Evolutionary conservation across 2,797 vertebrate species (phyloP), one percentile per base, ranked within the genome.

Genomic region (Sebastes diaconus): DNA sequence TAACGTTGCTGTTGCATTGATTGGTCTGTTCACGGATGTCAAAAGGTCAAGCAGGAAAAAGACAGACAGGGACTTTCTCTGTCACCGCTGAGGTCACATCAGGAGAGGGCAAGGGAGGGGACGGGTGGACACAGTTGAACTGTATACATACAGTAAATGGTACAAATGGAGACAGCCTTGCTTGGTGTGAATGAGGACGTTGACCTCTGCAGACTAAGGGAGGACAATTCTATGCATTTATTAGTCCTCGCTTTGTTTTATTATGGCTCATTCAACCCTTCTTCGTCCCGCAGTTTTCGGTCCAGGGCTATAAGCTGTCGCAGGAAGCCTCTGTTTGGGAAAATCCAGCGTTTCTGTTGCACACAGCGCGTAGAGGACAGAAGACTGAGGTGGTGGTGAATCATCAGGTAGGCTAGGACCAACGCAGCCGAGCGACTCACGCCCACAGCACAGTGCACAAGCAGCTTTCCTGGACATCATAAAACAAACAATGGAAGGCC

Each of bases 281-380:
- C 25, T 18, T 0, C 20, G 0, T 74, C 73, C 52, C 69, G 88
- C 32, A 98, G 91, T 73, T 95, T 93, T 84, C 71, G 83, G 66
- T 98, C 96, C 82, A 99, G 79, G 46, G 84, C 93, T 77, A 82
- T 90, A 36, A 99, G 95, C 83, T 98, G 97, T 82, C 80, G 92
- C 66, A 97, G 94, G 88, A 99, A 99, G 84, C 97, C 97, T 57
- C 95, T 93, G 78, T 99, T 99, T 59, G 97, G 97, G 86, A 96
- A 98, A 90, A 99, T 97, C 96, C 97, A 97, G 67, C 97, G 95
- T 80, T 93, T 97, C 68, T 94, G 90, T 78, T 95, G 95, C 39
- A 97, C 93, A 20, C 81, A 85, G 39, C 71, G 79, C 12, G 94
- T 79, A 2, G 96, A 94, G 24, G 93, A 85, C 61, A 93, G 73